phyloP scores from a whole-genome alignment of 2,888 invertebrate genomes.

The Tiliacea aurago region DNA sequence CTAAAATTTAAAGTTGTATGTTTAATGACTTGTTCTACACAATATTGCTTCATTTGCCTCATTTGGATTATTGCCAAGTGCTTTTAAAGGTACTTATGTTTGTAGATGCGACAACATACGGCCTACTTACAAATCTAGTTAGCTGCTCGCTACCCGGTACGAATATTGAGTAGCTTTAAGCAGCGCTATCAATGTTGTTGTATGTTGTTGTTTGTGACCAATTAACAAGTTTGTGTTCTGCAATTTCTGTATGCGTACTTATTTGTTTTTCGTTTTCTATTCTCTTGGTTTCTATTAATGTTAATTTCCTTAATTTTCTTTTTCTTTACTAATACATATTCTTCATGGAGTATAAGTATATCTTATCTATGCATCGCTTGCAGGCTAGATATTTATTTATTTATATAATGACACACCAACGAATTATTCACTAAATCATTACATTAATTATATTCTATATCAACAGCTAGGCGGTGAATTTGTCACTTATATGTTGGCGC shows the following conservation, averaged over 20 bases:
- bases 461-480: no score
- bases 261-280: neutral
- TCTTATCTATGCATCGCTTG: neutral
- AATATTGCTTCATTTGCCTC: conserved; percentile 1
- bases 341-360: neutral
- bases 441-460: no score
- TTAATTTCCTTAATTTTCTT: neutral
- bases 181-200: neutral
- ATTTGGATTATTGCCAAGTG: conserved; percentile 9
- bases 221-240: no score
- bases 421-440: no score
- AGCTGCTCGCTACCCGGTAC: neutral
- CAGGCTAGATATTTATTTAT: neutral
- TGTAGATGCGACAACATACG: neutral
- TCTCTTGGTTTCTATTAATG: neutral
- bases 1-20: neutral
- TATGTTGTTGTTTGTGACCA: no score
- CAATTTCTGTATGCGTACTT: neutral
- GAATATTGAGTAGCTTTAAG: conserved; percentile 14
- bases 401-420: no score
- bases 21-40: neutral
- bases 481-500: no score
- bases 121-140: neutral
- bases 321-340: neutral
- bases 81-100: neutral